These are phyloP conservation scores for Callocephalon fimbriatum DNA, from an alignment of 2,113 vertebrate species.

Conservation along the genomic window DNA sequence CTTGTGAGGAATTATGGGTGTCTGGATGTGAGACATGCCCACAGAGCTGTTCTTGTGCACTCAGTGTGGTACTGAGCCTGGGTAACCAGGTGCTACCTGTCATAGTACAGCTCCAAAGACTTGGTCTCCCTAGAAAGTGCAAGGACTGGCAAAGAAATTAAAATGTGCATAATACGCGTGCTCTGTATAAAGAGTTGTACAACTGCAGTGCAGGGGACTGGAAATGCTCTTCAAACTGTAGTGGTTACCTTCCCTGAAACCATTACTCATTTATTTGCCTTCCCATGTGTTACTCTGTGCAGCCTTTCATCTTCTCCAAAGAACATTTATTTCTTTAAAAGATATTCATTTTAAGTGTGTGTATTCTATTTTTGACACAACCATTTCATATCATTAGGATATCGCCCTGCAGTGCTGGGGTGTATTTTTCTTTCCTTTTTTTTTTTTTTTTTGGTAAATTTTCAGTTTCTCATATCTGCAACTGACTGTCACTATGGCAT, in stretches of 20 bases:
- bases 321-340: constrained; percentile 31
- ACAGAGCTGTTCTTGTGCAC: not conserved
- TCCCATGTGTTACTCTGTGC: not conserved
- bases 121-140: not conserved
- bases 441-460: not conserved
- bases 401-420: not conserved
- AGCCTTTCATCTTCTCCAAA: constrained; percentile 40
- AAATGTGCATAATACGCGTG: not conserved
- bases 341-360: constrained; percentile 38
- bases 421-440: not conserved
- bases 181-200: not conserved
- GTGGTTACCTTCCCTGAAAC: constrained; percentile 8
- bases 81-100: not conserved
- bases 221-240: not conserved
- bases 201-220: not conserved
- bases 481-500: not conserved
- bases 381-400: constrained; percentile 49
- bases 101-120: not conserved
- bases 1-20: not conserved
- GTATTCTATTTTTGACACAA: constrained; percentile 62
- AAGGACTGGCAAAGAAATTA: not conserved
- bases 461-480: not conserved
- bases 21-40: not conserved
- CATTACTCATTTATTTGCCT: constrained; percentile 32
- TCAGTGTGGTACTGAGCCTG: not conserved